Evolutionary conservation across 2,888 invertebrate genomes (phyloP).

Genomic region (Cerastis rubricosa): DNA sequence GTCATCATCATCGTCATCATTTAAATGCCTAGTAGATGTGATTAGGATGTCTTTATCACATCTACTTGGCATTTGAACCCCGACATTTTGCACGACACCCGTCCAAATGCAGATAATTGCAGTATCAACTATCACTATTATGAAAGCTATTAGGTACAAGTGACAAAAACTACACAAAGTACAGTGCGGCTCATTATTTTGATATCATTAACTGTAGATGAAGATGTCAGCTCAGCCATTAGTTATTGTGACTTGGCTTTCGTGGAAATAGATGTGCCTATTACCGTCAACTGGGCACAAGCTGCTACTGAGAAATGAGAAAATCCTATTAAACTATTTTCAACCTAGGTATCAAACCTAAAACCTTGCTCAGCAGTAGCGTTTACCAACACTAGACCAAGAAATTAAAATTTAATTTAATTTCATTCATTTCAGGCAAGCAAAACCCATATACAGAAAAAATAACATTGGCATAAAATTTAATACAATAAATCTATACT

Average conservation of each 20-base stretch:
- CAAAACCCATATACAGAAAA: too few relatives aligned
- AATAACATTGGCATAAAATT: too few relatives aligned
- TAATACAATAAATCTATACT: too few relatives aligned
- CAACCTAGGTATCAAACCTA: neutral
- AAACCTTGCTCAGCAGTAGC: neutral
- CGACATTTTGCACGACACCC: neutral
- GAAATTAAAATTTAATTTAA: neutral
- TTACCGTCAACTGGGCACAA: too few relatives aligned
- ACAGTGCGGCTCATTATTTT: constrained; percentile 72
- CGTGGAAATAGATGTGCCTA: neutral
- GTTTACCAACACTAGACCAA: neutral
- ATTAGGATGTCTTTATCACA: neutral
- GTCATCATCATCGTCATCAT: too few relatives aligned
- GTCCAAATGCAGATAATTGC: constrained; percentile 23
- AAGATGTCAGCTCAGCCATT: constrained; percentile 75
- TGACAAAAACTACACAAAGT: constrained; percentile 70
- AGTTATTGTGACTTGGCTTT: constrained; percentile 41
- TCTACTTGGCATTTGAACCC: constrained; percentile 7
- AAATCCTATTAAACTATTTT: neutral
- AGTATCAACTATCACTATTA: constrained; percentile 31
- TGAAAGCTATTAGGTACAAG: constrained; percentile 40
- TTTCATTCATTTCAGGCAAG: too few relatives aligned
- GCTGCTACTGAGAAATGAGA: neutral
- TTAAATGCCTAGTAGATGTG: too few relatives aligned
- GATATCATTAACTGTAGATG: constrained; percentile 75